phyloP scores from a whole-genome alignment of 2,797 vertebrate species.

The Phrynocephalus guinanensis region DNA sequence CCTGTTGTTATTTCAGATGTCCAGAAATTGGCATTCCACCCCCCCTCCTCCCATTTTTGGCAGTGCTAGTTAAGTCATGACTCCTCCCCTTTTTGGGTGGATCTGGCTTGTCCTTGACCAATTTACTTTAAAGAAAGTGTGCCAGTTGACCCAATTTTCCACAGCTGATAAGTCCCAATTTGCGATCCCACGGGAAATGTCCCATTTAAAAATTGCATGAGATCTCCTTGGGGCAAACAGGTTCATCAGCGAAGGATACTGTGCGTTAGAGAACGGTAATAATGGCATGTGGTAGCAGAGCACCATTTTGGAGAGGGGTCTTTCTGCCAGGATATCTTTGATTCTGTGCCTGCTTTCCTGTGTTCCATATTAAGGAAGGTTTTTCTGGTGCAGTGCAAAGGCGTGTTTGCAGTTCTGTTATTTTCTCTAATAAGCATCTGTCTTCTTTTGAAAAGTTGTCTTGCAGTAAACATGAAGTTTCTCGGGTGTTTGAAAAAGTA shows the following conservation, averaged over 20 bases:
- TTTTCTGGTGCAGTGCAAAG: constrained; percentile 66
- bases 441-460: constrained; percentile 59
- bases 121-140: constrained; percentile 69
- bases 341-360: constrained; percentile 48
- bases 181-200: constrained; percentile 65
- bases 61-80: constrained; percentile 74
- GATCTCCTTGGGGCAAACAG: constrained; percentile 65
- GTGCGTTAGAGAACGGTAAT: constrained; percentile 59
- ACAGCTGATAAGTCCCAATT: constrained; percentile 54
- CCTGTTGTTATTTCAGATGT: constrained; percentile 51
- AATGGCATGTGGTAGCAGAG: constrained; percentile 63
- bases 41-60: constrained; percentile 32
- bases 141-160: constrained; percentile 65
- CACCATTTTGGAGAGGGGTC: constrained; percentile 53
- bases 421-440: constrained; percentile 58
- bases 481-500: constrained; percentile 26
- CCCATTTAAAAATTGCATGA: constrained; percentile 55
- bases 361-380: constrained; percentile 59
- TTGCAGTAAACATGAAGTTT: constrained; percentile 57
- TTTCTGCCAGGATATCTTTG: constrained; percentile 34
- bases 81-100: constrained; percentile 74
- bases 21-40: background rate
- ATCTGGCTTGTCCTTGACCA: constrained; percentile 71
- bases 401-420: constrained; percentile 65
- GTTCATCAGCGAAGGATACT: constrained; percentile 59